These are phyloP conservation scores for Strix aluco DNA, from an alignment of 2,113 vertebrate genomes.

Conservation along the genomic window DNA sequence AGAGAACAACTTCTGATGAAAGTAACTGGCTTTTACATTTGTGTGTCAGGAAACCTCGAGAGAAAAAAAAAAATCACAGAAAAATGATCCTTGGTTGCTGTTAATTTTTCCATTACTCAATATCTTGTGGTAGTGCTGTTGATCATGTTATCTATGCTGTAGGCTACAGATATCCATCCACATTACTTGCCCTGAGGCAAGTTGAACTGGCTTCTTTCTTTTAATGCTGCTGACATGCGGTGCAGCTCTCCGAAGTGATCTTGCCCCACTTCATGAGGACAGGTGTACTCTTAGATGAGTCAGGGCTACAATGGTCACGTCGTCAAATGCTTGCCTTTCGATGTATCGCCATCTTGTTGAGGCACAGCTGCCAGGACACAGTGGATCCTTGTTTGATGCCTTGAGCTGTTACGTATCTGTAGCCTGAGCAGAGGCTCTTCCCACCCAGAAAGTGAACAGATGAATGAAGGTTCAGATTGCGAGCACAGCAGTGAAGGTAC, in stretches of 20 bases:
- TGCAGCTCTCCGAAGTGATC: neutral
- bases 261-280: neutral
- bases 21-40: neutral
- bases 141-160: neutral
- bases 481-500: neutral
- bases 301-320: neutral
- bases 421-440: neutral
- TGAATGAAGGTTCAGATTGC: neutral
- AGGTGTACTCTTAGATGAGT: neutral
- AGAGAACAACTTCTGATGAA: neutral
- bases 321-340: neutral
- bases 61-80: neutral
- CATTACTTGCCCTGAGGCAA: neutral
- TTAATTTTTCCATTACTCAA: neutral
- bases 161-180: neutral
- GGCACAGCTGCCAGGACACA: neutral
- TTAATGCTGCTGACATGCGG: neutral
- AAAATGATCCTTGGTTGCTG: neutral
- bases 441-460: neutral
- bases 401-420: neutral
- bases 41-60: neutral
- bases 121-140: neutral
- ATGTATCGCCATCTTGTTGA: neutral
- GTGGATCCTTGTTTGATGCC: neutral
- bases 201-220: neutral